Evolutionary conservation across 2,888 invertebrate species (phyloP).

Genomic region (Aquatica leii): DNA sequence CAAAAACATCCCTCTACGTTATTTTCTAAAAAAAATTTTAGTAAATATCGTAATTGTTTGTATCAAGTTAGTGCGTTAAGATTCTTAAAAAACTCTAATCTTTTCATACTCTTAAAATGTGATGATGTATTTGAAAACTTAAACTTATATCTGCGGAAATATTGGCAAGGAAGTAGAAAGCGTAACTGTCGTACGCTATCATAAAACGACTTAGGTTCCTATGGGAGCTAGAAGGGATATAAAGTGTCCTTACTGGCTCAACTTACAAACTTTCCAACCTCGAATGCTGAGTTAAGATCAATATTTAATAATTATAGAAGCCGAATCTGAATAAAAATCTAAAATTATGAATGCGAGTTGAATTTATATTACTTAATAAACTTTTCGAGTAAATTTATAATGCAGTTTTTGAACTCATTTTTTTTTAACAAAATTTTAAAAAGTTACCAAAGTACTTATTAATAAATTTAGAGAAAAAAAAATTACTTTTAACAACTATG

Average conservation of each 20-base stretch:
- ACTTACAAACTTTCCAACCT: conserved; percentile 29
- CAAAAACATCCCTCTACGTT: too few relatives aligned
- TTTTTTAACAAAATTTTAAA: neutral
- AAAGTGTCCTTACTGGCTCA: conserved; percentile 31
- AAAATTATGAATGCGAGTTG: neutral
- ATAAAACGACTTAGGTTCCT: conserved; percentile 31
- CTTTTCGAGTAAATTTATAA: neutral
- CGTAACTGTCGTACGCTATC: conserved; percentile 32
- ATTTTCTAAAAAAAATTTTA: too few relatives aligned
- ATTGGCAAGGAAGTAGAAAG: conserved; percentile 20
- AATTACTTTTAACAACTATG: too few relatives aligned
- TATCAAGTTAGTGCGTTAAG: too few relatives aligned
- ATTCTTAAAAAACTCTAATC: too few relatives aligned
- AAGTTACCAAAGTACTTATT: too few relatives aligned
- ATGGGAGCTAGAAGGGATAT: conserved; percentile 27
- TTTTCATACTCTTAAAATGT: neutral
- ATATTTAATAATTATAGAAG: conserved; percentile 30
- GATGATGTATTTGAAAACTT: neutral
- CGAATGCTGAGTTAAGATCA: conserved; percentile 25
- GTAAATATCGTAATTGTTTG: too few relatives aligned
- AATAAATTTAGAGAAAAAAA: too few relatives aligned
- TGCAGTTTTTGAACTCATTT: neutral
- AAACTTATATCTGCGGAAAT: conserved; percentile 9
- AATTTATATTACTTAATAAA: conserved; percentile 4
- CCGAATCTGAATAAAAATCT: conserved; percentile 27